Evolutionary conservation across 2,888 invertebrate species (phyloP), one percentile per base, ranked within the genome.

Genomic region (Lasioglossum leucozonium): DNA sequence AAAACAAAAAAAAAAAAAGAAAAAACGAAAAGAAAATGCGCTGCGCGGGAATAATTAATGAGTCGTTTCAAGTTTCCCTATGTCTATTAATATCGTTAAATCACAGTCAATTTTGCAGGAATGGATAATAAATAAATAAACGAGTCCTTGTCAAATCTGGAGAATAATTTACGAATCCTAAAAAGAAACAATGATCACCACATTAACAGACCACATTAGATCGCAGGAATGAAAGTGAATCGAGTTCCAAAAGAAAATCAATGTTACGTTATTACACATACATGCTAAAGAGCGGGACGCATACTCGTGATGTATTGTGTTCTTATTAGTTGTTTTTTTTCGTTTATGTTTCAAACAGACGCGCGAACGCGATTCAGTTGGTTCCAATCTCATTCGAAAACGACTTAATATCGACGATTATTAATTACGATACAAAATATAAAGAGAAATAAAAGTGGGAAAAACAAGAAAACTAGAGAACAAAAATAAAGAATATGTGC

Each of bases 91-190:
- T 92, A 93, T 91, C 90, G 88, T 92, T 92, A 93, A 89, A 93
- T 94, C 94, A 94, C 94, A 94, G 94, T 92, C 92, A 93, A 93
- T 93, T 93, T 92, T 91, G 90, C 89, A 90, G 91, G 90, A 91
- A 90, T 91, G 91, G 87, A 88, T 87, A 89, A 89, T 84, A 85
- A 88, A 87, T 85, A 90, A 88, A 83, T 87, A 85, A 81, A 77
- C 71, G 74, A 84, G 76, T 84, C 69, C 47, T 67, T 82, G 79
- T 76, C 77, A 74, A 84, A 86, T 76, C 81, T 40, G 69, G 58
- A 75, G 74, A 80, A 85, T 79, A 85, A 77, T 81, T 86, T 83
- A 86, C 74, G 73, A 74, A 79, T 72, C 44, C 37, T 65, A 78
- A 77, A 72, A 67, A 72, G 40, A 72, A 55, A 72, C 65, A 79